Evolutionary conservation across 2,888 invertebrate species (phyloP).

Genomic region (Trypoxylon attenuatum): DNA sequence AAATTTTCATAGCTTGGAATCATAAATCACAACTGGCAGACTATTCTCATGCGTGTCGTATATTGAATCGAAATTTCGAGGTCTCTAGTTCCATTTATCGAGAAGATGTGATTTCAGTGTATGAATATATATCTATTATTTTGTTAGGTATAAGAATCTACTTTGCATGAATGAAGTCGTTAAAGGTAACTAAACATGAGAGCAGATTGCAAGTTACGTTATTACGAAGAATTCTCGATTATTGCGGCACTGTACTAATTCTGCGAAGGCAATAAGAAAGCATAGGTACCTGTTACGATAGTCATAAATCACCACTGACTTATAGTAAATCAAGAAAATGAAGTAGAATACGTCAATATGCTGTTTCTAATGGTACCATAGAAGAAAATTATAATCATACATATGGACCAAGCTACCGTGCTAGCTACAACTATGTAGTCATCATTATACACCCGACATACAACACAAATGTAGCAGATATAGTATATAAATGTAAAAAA

Average conservation of each 20-base stretch:
- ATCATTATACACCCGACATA: constrained; percentile 21
- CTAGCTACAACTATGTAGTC: constrained; percentile 45
- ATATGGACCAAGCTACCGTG: constrained; percentile 45
- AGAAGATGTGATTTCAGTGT: not conserved
- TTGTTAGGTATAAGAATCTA: too few relatives aligned
- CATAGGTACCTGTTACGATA: constrained; percentile 32
- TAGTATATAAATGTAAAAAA: constrained; percentile 16
- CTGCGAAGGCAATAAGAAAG: constrained; percentile 24
- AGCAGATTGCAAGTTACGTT: not conserved
- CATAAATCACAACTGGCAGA: too few relatives aligned
- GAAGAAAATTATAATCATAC: constrained; percentile 36
- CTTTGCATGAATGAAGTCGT: too few relatives aligned
- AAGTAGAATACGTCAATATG: constrained; percentile 30
- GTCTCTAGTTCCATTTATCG: too few relatives aligned
- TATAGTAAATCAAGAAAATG: constrained; percentile 20
- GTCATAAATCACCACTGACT: constrained; percentile 34
- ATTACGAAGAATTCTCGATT: constrained; percentile 11
- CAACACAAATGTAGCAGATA: constrained; percentile 24
- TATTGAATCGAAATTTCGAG: too few relatives aligned
- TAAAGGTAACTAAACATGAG: too few relatives aligned
- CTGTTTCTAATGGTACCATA: constrained; percentile 40
- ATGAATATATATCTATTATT: too few relatives aligned
- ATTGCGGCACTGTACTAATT: constrained; percentile 14
- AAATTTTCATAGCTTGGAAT: too few relatives aligned
- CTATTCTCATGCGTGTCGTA: too few relatives aligned